Conservation (phyloP, 1,140 invertebrate species). For the Pantala flavescens region DNA sequence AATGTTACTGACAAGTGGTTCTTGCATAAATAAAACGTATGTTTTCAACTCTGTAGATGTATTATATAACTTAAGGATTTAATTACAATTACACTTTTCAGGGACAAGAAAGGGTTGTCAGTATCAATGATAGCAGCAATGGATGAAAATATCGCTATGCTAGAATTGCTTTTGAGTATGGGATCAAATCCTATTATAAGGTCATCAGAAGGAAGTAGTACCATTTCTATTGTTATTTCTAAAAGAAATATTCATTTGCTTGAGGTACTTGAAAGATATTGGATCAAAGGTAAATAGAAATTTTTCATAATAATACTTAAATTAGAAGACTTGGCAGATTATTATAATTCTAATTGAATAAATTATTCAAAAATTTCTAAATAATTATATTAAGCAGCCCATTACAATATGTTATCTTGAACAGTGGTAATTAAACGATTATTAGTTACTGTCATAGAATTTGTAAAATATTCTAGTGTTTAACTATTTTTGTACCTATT, state of each 20-base stretch:
- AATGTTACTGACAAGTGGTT: not conserved
- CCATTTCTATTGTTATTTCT: not conserved
- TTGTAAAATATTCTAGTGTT: too few species aligned
- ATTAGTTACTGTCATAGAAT: too few species aligned
- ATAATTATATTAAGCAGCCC: too few species aligned
- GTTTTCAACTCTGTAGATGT: not conserved
- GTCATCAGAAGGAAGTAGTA: not conserved
- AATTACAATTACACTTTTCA: not conserved
- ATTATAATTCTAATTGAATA: too few species aligned
- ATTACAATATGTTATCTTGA: too few species aligned
- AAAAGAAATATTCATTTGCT: not conserved
- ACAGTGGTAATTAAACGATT: too few species aligned
- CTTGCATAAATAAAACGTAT: not conserved
- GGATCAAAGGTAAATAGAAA: not conserved
- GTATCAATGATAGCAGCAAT: not conserved
- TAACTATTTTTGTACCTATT: too few species aligned
- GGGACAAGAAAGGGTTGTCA: not conserved
- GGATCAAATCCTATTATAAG: not conserved
- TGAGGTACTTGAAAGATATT: not conserved
- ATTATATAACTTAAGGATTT: not conserved
- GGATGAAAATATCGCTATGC: not conserved
- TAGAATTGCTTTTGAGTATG: not conserved
- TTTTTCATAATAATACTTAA: too few species aligned
- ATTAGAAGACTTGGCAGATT: too few species aligned
- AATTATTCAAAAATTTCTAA: too few species aligned